Evolutionary conservation across 2,797 vertebrate species (phyloP), one percentile per base, ranked within the genome.

Genomic region (Synaphobranchus kaupii): DNA sequence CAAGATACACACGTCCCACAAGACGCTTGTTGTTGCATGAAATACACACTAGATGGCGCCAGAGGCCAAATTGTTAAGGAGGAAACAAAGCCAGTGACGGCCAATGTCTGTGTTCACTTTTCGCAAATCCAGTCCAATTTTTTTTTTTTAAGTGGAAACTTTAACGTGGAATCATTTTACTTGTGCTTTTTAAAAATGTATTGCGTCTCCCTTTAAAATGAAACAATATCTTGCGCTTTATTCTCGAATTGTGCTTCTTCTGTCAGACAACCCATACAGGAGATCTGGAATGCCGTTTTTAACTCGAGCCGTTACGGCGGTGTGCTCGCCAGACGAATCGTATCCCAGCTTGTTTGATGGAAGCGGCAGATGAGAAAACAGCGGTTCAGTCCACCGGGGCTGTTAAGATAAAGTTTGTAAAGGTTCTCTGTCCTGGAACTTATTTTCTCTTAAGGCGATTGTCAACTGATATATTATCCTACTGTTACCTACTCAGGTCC

Each of bases 121-220:
- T 81, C 50, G 78, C 47, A 25, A 48, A 50, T 48, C 34, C 12
- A 13, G 10, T 34, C 71, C 13, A 39, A 39, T 12, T 76, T 17
- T 39, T 76, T 39, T 76, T 22, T 31, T 73, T 73, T 12, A 78
- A 78, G 34, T 78, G 73, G 73, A 78, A 78, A 78, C 34, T 78
- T 20, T 13, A 15, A 39, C 9, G 68, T 34, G 31, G 39, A 78
- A 71, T 47, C 34, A 7, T 78, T 78, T 78, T 73, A 73, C 28
- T 73, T 12, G 28, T 13, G 8, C 22, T 78, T 78, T 78, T 78
- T 76, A n/a, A n/a, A n/a, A n/a, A 4, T 78, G 68, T 28, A n/a
- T n/a, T n/a, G n/a, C 25, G 34, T 78, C 73, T 47, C 39, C 39
- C 3, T 47, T 78, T 78, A 7, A 78, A 78, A 47, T 47, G 71